These are phyloP conservation scores for Tanaodytes sp. DNA, from an alignment of 2,888 invertebrate genomes.

Conservation along the genomic window DNA sequence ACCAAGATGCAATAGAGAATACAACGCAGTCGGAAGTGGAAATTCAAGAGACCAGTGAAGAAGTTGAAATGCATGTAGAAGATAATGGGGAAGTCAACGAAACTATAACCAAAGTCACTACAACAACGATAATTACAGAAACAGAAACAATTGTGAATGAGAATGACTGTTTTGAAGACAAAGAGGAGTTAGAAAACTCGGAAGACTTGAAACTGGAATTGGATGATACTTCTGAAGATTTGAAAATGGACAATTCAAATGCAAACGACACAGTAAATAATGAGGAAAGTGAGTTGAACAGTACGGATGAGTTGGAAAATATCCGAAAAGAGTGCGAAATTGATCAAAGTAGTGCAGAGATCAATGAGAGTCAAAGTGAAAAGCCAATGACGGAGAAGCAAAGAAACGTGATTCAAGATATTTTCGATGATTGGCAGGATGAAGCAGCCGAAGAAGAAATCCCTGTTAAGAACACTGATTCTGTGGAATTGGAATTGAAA, in stretches of 20 bases:
- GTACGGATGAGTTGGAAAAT: constrained; percentile 35
- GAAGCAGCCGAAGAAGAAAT: constrained; percentile 64
- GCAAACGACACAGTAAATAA: background rate
- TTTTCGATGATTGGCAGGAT: constrained; percentile 71
- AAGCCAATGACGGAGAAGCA: constrained; percentile 51
- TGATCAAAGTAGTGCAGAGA: constrained; percentile 4
- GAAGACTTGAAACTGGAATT: constrained; percentile 28
- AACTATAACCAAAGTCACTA: background rate
- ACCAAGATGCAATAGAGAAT: background rate
- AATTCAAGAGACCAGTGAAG: constrained; percentile 7
- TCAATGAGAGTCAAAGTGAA: background rate
- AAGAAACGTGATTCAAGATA: constrained; percentile 69
- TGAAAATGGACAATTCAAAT: background rate
- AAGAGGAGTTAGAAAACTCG: constrained; percentile 1
- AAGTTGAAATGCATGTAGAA: constrained; percentile 10
- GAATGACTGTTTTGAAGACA: background rate
- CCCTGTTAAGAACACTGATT: constrained; percentile 58
- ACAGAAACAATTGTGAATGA: background rate
- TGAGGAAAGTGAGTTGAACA: constrained; percentile 21
- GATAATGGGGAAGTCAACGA: constrained; percentile 6
- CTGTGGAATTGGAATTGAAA: constrained; percentile 67
- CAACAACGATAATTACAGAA: constrained; percentile 10
- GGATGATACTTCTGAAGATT: constrained; percentile 23
- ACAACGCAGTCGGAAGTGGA: constrained; percentile 6
- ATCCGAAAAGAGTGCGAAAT: constrained; percentile 32